These are phyloP conservation scores for Carduelis carduelis DNA, from an alignment of 2,797 vertebrate genomes.

Conservation along the genomic window DNA sequence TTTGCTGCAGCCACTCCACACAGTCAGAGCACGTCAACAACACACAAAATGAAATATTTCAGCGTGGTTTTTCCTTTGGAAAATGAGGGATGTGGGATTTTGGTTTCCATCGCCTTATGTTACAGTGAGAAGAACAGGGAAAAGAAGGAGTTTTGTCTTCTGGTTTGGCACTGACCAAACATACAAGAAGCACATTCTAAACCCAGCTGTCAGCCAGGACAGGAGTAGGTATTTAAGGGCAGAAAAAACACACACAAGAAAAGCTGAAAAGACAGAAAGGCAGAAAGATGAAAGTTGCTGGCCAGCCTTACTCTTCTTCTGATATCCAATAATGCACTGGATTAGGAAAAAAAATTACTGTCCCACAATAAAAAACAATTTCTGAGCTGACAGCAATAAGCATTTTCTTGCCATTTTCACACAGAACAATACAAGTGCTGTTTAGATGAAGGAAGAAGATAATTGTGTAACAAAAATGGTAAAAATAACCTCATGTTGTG, in stretches of 20 bases:
- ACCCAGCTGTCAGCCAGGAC: background rate
- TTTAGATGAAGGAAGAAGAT: background rate
- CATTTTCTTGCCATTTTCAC: background rate
- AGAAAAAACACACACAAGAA: background rate
- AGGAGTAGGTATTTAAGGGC: background rate
- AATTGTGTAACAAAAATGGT: background rate
- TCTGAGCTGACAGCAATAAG: background rate
- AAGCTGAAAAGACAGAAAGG: background rate
- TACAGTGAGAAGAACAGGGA: background rate
- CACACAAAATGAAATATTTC: conserved; percentile 21
- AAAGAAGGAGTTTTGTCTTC: background rate
- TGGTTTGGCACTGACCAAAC: background rate
- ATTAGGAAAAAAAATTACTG: background rate
- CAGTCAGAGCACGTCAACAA: conserved; percentile 14
- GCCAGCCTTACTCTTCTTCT: background rate
- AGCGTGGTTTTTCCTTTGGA: background rate
- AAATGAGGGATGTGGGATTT: background rate
- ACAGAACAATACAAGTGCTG: background rate
- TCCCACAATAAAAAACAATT: background rate
- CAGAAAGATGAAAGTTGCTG: background rate
- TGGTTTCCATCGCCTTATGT: background rate
- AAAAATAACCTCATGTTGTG: background rate
- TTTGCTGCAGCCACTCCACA: background rate
- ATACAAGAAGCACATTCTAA: background rate
- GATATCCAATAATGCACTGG: background rate